Conservation (phyloP, 2,797 vertebrate genomes). For the Menidia menidia region DNA sequence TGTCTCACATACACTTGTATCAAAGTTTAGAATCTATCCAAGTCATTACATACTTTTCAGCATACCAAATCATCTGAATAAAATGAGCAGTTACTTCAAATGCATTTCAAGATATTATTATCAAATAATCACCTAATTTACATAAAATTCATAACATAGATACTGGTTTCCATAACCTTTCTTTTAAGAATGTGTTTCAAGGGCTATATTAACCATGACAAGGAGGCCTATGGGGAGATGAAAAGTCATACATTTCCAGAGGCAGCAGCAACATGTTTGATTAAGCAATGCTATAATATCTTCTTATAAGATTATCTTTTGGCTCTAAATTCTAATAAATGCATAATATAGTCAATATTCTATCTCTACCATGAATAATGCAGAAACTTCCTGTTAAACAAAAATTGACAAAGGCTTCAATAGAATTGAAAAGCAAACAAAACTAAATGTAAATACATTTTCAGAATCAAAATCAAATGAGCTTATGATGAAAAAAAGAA, state of each 20-base stretch:
- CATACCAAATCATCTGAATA: conserved; percentile 14
- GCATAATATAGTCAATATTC: conserved; percentile 10
- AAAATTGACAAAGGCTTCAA: conserved; percentile 31
- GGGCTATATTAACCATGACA: conserved; percentile 27
- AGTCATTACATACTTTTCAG: conserved; percentile 5
- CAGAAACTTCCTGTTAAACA: conserved; percentile 36
- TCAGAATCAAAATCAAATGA: conserved; percentile 19
- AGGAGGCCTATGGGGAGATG: conserved; percentile 3
- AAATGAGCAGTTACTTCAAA: conserved; percentile 25
- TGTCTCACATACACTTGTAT: not conserved
- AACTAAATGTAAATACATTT: conserved; percentile 42
- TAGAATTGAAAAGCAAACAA: conserved; percentile 48
- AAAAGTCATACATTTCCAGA: conserved; percentile 32
- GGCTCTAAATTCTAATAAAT: conserved; percentile 29
- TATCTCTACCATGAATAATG: conserved; percentile 36
- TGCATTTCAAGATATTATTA: conserved; percentile 27
- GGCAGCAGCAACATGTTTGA: conserved; percentile 33
- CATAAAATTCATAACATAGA: conserved; percentile 41
- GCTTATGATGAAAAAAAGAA: conserved; percentile 38
- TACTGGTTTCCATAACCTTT: conserved; percentile 51
- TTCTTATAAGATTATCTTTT: not conserved
- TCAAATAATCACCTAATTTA: conserved; percentile 33
- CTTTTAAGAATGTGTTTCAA: conserved; percentile 36
- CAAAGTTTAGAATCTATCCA: not conserved
- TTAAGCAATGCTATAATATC: conserved; percentile 37